A percentile compares a stretch with the other conserved stretches of the same genome.
Evolutionary conservation across 2,888 invertebrate species (phyloP).

Genomic region (Marronus borbonicus): DNA sequence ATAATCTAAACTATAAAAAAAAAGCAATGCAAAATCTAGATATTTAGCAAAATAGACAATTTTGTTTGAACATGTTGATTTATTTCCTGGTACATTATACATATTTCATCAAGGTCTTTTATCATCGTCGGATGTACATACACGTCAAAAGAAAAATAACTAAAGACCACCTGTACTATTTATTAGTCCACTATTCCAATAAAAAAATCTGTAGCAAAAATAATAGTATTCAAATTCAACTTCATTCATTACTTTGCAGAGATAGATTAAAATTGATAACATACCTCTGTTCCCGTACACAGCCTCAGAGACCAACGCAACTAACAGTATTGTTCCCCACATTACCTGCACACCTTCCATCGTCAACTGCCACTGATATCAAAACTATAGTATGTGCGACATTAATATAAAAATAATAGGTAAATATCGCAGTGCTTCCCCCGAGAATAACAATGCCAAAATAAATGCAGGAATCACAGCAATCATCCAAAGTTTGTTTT

Average conservation of each 20-base stretch:
- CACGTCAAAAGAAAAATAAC: background rate
- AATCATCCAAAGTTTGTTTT: constrained; percentile 20
- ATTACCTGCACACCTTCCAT: constrained; percentile 28
- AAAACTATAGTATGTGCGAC: background rate
- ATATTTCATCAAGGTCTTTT: too few relatives aligned
- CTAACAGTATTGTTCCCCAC: constrained; percentile 8
- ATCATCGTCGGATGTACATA: too few relatives aligned
- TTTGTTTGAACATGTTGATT: too few relatives aligned
- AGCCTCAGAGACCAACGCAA: background rate
- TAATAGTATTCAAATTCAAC: too few relatives aligned
- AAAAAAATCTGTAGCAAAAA: background rate
- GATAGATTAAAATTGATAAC: background rate
- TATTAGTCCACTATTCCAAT: background rate
- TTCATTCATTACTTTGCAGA: background rate
- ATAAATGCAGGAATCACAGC: constrained; percentile 8
- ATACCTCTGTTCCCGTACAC: constrained; percentile 25
- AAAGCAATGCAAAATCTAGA: too few relatives aligned
- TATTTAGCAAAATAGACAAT: too few relatives aligned
- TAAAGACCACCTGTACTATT: background rate
- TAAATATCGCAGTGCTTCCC: constrained; percentile 25
- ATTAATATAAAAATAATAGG: constrained; percentile 36
- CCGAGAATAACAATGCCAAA: constrained; percentile 22
- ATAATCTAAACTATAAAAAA: too few relatives aligned
- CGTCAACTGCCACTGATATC: constrained; percentile 4
- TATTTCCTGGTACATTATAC: too few relatives aligned